Base-by-base conservation (phyloP, 35 echinoderm and acorn worm species). In the Strongylocentrotus purpuratus region DNA sequence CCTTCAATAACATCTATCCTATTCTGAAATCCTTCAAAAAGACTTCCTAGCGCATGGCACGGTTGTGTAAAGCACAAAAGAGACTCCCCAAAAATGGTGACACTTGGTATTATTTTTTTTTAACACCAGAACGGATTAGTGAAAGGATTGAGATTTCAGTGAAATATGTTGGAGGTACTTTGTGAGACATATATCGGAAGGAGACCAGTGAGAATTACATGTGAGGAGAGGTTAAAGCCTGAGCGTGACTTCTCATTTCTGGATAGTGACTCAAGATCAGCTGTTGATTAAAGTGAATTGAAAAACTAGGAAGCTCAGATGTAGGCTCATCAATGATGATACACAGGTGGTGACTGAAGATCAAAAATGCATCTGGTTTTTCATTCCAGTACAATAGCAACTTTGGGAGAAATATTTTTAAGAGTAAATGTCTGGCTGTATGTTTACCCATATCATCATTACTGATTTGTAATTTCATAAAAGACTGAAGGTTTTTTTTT, bases 11-110 rank as follows among this genome's bases (percentile, higher is more conserved):
- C 96, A 99, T 99, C 91, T 99, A 99, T 58, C 98, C 98, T 11
- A 99, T 99, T 92, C 91, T 99, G 91, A 99, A 99, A 52, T 96
- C 98, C 31, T 99, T 97, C 96, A 99, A 99, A 96, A 99, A 99
- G 91, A 97, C 97, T 60, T 95, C 96, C 65, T 96, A 96, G 96
- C 59, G 90, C n/a, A 78, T 78, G 65, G 22, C 7, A 28, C n/a
- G 25, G 22, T 28, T 18, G 25, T 78, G 4, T 28, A 78, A 78
- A 4, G 22, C 6, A 78, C 28, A n/a, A 78, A 78, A 78, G 22
- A 78, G 65, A n/a, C 65, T 78, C 65, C 20, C n/a, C 20, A 28
- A n/a, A 59, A 78, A 28, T 28, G 25, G 65, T 78, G 65, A 28
- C 0, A 55, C 65, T n/a, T 78, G 22, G 65, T 78, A 78, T 78